phyloP scores from a whole-genome alignment of 2,888 invertebrate species.

The Drosophila greeni region DNA sequence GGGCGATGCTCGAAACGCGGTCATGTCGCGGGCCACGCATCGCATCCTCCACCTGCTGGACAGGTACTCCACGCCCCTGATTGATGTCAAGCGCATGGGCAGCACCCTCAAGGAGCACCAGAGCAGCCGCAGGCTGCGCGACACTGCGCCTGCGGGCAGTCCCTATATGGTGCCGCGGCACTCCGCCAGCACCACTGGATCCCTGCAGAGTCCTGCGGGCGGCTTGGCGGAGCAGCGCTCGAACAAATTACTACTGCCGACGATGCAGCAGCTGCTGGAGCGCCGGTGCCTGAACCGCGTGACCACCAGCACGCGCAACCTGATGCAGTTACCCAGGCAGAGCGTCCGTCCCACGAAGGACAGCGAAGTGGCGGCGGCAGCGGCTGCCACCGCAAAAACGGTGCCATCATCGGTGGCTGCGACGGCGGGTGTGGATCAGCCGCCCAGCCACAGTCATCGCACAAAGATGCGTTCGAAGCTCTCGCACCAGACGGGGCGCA shows the following conservation, averaged over 20 bases:
- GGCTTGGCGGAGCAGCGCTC: slow-evolving; percentile 28
- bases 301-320: slow-evolving; percentile 74
- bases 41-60: slow-evolving; percentile 89
- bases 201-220: neutral
- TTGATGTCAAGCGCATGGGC: slow-evolving; percentile 89
- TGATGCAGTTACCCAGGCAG: neutral
- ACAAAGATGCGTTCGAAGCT: slow-evolving; percentile 60
- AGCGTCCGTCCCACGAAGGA: neutral
- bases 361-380: neutral
- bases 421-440: neutral
- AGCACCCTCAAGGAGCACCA: slow-evolving; percentile 69
- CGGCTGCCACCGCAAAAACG: neutral
- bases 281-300: slow-evolving; percentile 82
- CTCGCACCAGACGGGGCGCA: slow-evolving; percentile 54
- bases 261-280: slow-evolving; percentile 82
- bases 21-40: slow-evolving; percentile 83
- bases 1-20: slow-evolving; percentile 14
- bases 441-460: slow-evolving; percentile 29
- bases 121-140: slow-evolving; percentile 28
- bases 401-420: neutral
- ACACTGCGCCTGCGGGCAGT: slow-evolving; percentile 18
- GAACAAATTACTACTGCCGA: slow-evolving; percentile 82
- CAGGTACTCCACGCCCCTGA: slow-evolving; percentile 88
- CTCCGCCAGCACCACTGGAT: slow-evolving; percentile 13
- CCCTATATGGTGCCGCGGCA: slow-evolving; percentile 45